Evolutionary conservation across 2,797 vertebrate genomes (phyloP), one percentile per base, ranked within the genome.

Genomic region (Enteromius afrohamiltoni): DNA sequence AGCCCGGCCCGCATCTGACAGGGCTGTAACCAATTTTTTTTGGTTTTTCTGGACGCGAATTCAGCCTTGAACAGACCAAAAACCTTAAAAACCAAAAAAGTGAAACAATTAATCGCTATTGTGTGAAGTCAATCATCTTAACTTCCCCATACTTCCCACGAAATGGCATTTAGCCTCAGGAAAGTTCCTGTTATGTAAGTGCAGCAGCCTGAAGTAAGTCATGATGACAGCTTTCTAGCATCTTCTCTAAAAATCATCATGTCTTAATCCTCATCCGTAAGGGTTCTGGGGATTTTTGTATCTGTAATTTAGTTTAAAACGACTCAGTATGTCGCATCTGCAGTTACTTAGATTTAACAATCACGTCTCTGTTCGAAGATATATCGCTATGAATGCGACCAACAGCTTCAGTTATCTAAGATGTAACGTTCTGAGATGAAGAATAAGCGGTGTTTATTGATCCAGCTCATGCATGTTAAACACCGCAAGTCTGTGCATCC

Each of bases 381-480:
- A 3, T 4, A 26, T 21, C 4, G 4, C 34, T 26, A 40, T 60
- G 31, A 69, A 42, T 7, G 67, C 1, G 1, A 42, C 1, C 40
- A 8, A 23, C 29, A 16, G 13, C 21, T 34, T 64, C 3, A 16
- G 13, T 26, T 53, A 19, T 23, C 49, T 37, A 19, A 68, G 45
- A 47, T 37, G 9, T 10, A 3, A 21, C 26, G 6, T 53, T 55
- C 29, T 53, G 10, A 74, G 49, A n/a, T 55, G 29, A 53, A 34
- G 17, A 53, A 53, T 79, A 19, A 79, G 31, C 26, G 10, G 23
- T 37, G 64, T 79, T 69, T 55, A 69, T 55, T 55, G 8, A 26
- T 69, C 9, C 17, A 79, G 26, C 9, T 40, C 31, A 68, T 69
- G 29, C 47, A 55, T 69, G 42, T 79, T 80, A 21, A 58, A 69